Conservation (phyloP, 2,113 vertebrate species). For the Peromyscus leucopus region DNA sequence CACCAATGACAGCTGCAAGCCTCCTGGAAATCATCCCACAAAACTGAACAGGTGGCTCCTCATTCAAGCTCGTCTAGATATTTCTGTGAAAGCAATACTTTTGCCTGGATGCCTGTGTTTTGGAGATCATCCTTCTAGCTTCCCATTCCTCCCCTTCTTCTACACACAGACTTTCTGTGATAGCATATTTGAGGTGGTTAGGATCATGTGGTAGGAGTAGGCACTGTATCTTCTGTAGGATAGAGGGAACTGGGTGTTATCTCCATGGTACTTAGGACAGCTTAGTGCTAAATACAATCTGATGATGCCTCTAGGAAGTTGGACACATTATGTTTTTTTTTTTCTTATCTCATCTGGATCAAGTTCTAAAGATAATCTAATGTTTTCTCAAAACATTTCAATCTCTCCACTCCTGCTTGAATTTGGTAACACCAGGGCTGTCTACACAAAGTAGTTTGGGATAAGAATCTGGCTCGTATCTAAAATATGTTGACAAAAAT, state of each 20-base stretch:
- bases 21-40: background rate
- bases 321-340: background rate
- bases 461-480: background rate
- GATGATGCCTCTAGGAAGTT: background rate
- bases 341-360: background rate
- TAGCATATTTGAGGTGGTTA: background rate
- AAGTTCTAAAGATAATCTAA: background rate
- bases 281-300: background rate
- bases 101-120: background rate
- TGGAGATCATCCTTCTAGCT: background rate
- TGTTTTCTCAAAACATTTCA: background rate
- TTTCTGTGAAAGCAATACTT: background rate
- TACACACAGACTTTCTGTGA: background rate
- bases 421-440: background rate
- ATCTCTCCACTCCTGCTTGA: background rate
- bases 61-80: background rate
- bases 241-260: background rate
- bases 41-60: background rate
- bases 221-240: background rate
- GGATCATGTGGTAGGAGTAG: background rate
- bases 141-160: background rate
- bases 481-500: conserved; percentile 1
- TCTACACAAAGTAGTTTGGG: background rate
- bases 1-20: background rate
- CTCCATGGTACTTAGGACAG: background rate